Evolutionary conservation across 1,140 invertebrate species (phyloP), one percentile per base, ranked within the genome.

Genomic region (Penaeus vannamei): DNA sequence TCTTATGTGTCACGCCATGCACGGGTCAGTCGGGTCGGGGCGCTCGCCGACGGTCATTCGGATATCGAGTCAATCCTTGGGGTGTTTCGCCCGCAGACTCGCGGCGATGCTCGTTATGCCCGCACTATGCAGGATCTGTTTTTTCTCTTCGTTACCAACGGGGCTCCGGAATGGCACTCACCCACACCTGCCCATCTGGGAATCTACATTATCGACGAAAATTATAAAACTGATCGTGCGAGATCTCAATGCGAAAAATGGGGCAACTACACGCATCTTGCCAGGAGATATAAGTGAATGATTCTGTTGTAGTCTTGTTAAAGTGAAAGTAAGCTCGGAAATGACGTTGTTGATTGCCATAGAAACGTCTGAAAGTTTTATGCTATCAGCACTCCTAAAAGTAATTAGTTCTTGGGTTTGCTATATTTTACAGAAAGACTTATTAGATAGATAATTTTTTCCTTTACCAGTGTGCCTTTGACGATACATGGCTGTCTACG

Each of bases 91-190:
- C 94, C 95, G 0, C 95, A 94, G 84, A 95, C 95, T 26, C 95
- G 95, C 0, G 95, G 95, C 91, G 95, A 97, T 91, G 94, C 95
- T 79, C 93, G 95, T 36, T 97, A 96, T 90, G 94, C 96, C 61
- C 95, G 95, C 2, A 95, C 96, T 4, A 96, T 97, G 93, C 96
- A 97, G 92, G 95, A 96, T 84, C 92, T 97, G 1, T 97, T 97
- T 92, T 97, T 97, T 92, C 95, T 96, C 90, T 97, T 95, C 91
- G 96, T 97, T 0, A 95, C 95, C 93, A 86, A 72, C 7, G 96
- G 96, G 7, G 46, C 76, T 7, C 87, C 82, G 12, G 87, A 84
- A 19, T 94, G 94, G 77, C 90, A 90, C 10, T 84, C 84, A 17
- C 94, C 95, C 64, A 91, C 66, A 42, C 87, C 85, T 66, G 87